Evolutionary conservation across 2,888 invertebrate genomes (phyloP).

Genomic region (Mycalesis mineus): DNA sequence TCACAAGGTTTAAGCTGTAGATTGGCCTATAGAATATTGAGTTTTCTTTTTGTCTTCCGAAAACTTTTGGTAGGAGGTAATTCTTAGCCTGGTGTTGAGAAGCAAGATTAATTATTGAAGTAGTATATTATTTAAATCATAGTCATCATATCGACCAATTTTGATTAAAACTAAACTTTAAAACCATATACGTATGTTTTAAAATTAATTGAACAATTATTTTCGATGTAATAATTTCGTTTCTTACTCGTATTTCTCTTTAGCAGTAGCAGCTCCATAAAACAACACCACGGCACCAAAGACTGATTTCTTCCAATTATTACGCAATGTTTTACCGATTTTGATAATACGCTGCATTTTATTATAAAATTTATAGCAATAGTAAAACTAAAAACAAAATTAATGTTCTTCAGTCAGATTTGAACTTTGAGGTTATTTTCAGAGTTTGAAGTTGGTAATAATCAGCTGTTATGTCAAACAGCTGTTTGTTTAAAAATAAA

Average conservation of each 20-base stretch:
- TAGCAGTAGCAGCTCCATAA: conserved; percentile 84
- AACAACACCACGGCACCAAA: conserved; percentile 81
- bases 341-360: conserved; percentile 79
- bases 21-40: too few relatives aligned
- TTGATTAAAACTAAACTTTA: too few relatives aligned
- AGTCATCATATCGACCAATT: too few relatives aligned
- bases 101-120: too few relatives aligned
- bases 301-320: conserved; percentile 93
- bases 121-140: too few relatives aligned
- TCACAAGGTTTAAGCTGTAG: too few relatives aligned
- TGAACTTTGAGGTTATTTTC: not conserved
- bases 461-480: not conserved
- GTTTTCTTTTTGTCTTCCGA: too few relatives aligned
- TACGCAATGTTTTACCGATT: conserved; percentile 82
- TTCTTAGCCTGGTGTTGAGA: too few relatives aligned
- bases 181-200: too few relatives aligned
- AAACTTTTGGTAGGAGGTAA: too few relatives aligned
- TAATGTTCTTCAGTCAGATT: not conserved
- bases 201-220: too few relatives aligned
- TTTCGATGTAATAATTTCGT: not conserved
- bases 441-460: not conserved
- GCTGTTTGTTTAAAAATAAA: too few relatives aligned
- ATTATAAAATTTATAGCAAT: not conserved
- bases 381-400: not conserved
- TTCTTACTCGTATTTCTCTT: conserved; percentile 85